Conservation (phyloP, 2,113 vertebrate genomes). For the Oreochromis aureus region DNA sequence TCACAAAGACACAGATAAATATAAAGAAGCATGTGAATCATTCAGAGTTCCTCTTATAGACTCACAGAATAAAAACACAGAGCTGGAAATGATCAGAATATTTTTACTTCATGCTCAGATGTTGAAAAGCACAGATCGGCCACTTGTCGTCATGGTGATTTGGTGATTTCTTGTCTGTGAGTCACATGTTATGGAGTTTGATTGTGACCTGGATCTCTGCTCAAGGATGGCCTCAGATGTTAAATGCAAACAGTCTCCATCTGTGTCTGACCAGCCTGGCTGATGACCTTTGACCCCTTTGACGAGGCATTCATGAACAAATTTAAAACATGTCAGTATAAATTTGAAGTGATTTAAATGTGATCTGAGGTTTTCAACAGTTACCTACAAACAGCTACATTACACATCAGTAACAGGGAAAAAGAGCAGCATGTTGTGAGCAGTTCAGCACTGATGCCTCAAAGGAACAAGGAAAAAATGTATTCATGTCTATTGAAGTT, state of each 20-base stretch:
- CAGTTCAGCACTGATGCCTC: neutral
- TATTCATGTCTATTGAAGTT: fast-evolving
- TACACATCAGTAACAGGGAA: neutral
- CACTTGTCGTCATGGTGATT: neutral
- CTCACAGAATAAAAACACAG: fast-evolving
- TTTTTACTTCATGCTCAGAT: neutral
- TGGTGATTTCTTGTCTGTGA: neutral
- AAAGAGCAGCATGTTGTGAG: fast-evolving
- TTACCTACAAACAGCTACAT: neutral
- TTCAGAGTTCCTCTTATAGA: neutral
- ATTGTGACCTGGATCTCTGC: neutral
- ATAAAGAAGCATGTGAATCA: neutral
- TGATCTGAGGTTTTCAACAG: fast-evolving
- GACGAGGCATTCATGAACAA: fast-evolving
- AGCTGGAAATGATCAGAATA: neutral
- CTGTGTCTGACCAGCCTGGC: neutral
- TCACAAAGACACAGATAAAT: neutral
- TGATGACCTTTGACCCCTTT: neutral
- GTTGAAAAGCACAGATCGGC: fast-evolving
- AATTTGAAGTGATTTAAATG: fast-evolving
- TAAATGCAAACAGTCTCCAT: fast-evolving
- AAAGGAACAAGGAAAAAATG: neutral
- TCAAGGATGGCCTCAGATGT: fast-evolving
- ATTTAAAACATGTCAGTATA: neutral
- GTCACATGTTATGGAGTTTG: neutral